Conservation (phyloP, 2,888 invertebrate species). For the Clitarchus hookeri region DNA sequence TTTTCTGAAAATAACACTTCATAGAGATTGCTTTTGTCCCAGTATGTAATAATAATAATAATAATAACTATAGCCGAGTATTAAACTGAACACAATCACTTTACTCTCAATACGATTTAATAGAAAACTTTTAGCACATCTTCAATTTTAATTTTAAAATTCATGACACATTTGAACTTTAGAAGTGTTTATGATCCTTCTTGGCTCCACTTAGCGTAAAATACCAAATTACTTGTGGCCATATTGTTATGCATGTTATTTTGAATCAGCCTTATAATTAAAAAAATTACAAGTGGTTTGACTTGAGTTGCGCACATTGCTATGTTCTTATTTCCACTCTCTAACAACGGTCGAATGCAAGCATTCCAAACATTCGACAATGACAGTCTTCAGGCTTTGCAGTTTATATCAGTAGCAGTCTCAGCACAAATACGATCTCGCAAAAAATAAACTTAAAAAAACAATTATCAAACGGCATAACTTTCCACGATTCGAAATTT, state of each 20-base stretch:
- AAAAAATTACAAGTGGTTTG: conserved; percentile 7
- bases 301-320: conserved; percentile 1
- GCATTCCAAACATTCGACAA: background rate
- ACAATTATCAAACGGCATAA: background rate
- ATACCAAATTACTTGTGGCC: conserved; percentile 18
- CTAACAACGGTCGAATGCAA: background rate
- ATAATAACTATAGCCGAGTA: conserved; percentile 25
- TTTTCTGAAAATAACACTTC: conserved; percentile 9
- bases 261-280: conserved; percentile 18
- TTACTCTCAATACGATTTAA: conserved; percentile 17
- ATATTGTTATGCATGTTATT: conserved; percentile 19
- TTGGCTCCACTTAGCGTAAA: conserved; percentile 22
- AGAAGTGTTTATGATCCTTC: background rate
- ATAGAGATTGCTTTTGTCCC: conserved; percentile 21
- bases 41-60: conserved; percentile 17
- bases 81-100: conserved; percentile 36
- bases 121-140: conserved; percentile 24
- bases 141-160: conserved; percentile 26
- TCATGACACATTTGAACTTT: conserved; percentile 3
- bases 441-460: conserved; percentile 23
- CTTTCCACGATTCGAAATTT: background rate
- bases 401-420: conserved; percentile 6
- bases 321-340: background rate
- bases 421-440: conserved; percentile 19
- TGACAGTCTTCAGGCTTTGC: background rate